Percentiles rank a stretch among this genome's conserved stretches.
phyloP scores from a whole-genome alignment of 2,888 invertebrate genomes.

The Cryptophagus acutangulus region DNA sequence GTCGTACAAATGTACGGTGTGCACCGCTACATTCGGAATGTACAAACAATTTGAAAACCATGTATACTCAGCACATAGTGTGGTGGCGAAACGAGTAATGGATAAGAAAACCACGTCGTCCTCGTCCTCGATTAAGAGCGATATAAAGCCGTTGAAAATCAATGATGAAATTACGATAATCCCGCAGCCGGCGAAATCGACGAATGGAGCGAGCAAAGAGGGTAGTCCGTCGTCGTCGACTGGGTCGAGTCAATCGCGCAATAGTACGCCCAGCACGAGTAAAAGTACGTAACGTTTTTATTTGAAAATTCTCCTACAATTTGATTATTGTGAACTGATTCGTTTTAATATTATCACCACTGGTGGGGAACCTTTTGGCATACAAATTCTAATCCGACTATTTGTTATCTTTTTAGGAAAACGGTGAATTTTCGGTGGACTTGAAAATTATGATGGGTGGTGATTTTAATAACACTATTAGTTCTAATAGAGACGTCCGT shows the following conservation, averaged over 20 bases:
- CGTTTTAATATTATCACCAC: too few species aligned
- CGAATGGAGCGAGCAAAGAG: conserved; percentile 32
- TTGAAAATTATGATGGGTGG: too few species aligned
- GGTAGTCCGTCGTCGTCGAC: conserved; percentile 28
- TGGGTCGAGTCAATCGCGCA: conserved; percentile 27
- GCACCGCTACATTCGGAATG: conserved; percentile 92
- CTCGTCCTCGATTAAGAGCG: conserved; percentile 49
- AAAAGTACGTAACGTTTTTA: conserved; percentile 46
- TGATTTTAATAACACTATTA: too few species aligned
- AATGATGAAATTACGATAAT: conserved; percentile 88
- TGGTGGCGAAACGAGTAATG: conserved; percentile 81
- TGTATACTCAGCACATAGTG: conserved; percentile 89
- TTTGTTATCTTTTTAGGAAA: too few species aligned
- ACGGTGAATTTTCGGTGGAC: too few species aligned
- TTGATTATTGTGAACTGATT: too few species aligned
- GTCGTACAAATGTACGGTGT: conserved; percentile 92
- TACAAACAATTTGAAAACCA: conserved; percentile 93
- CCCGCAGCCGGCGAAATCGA: conserved; percentile 67
- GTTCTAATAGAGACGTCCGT: too few species aligned
- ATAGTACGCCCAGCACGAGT: conserved; percentile 37
- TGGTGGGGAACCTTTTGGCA: too few species aligned
- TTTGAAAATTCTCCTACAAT: too few species aligned
- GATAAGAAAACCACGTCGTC: conserved; percentile 57
- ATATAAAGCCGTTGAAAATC: conserved; percentile 76
- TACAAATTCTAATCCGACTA: too few species aligned